These are phyloP conservation scores for Chalcis sispes DNA, from an alignment of 2,888 invertebrate species.

Conservation along the genomic window DNA sequence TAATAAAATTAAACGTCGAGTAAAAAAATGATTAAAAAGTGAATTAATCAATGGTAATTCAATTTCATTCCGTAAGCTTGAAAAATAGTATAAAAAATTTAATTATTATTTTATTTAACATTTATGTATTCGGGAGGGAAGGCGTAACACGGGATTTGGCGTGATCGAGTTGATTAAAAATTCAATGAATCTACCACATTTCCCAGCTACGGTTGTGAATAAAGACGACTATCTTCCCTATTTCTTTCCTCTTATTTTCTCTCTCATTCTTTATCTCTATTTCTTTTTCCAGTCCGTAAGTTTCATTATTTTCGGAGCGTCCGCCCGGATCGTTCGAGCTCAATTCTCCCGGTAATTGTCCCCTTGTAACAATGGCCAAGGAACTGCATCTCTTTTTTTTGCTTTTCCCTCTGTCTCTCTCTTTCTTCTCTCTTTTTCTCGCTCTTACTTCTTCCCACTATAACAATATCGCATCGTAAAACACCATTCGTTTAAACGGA, in stretches of 20 bases:
- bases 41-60: too few relatives aligned
- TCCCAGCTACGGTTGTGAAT: background rate
- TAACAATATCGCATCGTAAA: background rate
- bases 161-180: conserved; percentile 3
- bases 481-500: conserved; percentile 44
- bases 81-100: too few relatives aligned
- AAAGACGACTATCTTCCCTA: too few relatives aligned
- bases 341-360: conserved; percentile 39
- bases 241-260: too few relatives aligned
- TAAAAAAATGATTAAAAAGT: too few relatives aligned
- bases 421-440: background rate
- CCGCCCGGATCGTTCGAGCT: background rate
- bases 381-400: conserved; percentile 8
- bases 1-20: too few relatives aligned
- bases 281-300: background rate
- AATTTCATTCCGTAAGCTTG: too few relatives aligned
- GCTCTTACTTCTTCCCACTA: background rate
- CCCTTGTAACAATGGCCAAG: conserved; percentile 24
- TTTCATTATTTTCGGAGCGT: conserved; percentile 6
- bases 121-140: too few relatives aligned
- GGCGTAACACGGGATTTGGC: too few relatives aligned
- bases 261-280: too few relatives aligned
- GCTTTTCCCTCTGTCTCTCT: background rate
- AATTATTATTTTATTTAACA: too few relatives aligned
- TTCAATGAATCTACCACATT: conserved; percentile 17